These are phyloP conservation scores for Urophycis tenuis DNA, from an alignment of 2,797 vertebrate genomes.

Conservation along the genomic window DNA sequence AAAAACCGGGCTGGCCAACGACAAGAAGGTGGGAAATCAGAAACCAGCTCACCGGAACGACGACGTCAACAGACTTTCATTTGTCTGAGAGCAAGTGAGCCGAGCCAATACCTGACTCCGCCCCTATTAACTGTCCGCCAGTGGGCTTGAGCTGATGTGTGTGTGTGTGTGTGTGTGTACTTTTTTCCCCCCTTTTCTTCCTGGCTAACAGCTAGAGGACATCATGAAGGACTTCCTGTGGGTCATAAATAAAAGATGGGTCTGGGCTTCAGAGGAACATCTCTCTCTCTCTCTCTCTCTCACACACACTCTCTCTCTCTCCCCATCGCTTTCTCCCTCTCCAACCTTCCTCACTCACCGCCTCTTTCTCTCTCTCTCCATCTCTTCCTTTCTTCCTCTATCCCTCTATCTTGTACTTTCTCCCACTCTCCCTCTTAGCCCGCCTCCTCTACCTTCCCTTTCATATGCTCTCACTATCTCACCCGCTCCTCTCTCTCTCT, in stretches of 20 bases:
- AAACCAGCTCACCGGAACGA: not conserved
- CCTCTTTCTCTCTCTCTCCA: constrained; percentile 27
- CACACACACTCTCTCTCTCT: constrained; percentile 15
- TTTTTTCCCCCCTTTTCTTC: constrained; percentile 53
- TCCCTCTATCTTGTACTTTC: constrained; percentile 10
- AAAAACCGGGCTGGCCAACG: not conserved
- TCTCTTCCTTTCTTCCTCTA: constrained; percentile 18
- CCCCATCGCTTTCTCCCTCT: constrained; percentile 3
- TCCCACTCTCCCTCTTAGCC: constrained; percentile 19
- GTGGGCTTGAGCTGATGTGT: constrained; percentile 26
- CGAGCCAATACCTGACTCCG: constrained; percentile 30
- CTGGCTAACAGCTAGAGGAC: constrained; percentile 71
- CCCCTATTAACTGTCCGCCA: constrained; percentile 47
- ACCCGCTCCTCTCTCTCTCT: constrained; percentile 22
- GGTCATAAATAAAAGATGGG: constrained; percentile 72
- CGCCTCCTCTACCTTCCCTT: not conserved
- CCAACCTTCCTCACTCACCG: not conserved
- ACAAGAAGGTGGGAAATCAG: not conserved
- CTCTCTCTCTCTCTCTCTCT: constrained; percentile 33
- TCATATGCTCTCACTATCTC: not conserved
- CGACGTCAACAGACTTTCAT: not conserved
- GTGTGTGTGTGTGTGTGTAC: constrained; percentile 30
- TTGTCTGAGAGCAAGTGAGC: not conserved
- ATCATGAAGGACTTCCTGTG: constrained; percentile 69
- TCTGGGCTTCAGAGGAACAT: constrained; percentile 55